Base-by-base conservation (phyloP, 2,113 vertebrate genomes). In the Dascyllus trimaculatus region DNA sequence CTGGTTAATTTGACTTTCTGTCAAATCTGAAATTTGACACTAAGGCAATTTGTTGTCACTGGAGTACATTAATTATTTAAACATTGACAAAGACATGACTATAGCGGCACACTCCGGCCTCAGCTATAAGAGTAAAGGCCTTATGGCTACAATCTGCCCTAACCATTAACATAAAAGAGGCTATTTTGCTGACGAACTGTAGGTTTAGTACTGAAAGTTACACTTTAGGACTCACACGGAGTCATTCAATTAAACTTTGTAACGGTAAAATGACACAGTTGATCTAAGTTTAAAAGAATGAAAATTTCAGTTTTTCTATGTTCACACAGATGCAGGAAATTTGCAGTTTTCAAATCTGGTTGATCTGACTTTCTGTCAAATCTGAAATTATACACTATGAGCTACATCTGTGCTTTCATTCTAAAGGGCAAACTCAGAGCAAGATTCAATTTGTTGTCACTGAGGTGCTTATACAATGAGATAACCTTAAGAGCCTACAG, bases 391-490 rank as follows among this genome's bases (percentile, higher is more conserved):
- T 54, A 24, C 14, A 9, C 22, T 14, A 2, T 56, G 51, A 64
- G 29, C 66, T 56, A 57, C 4, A 14, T 75, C 75, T 64, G 59
- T 52, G 56, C 40, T 57, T 59, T 68, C 22, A 61, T 51, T 72
- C 0, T 29, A 35, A 75, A 51, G 49, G 3, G 80, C 18, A 62
- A 52, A 63, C 70, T 70, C 29, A 14, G 68, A 49, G 65, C 65
- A 24, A 40, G 21, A 45, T 61, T 51, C 1, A 63, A 63, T 56
- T 56, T 49, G 15, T 49, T 49, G n/a, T 51, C 48, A 51, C 19
- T 51, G 19, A 51, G 8, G 19, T 49, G 57, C 29, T 81, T 69
- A 24, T 14, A 70, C 24, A 35, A 4, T 63, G 24, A 51, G 49
- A n/a, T 7, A 17, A 43, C 13, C 15, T 1, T 11, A 54, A 32